Base-by-base conservation (phyloP, 2,888 invertebrate species). In the Drepana falcataria region DNA sequence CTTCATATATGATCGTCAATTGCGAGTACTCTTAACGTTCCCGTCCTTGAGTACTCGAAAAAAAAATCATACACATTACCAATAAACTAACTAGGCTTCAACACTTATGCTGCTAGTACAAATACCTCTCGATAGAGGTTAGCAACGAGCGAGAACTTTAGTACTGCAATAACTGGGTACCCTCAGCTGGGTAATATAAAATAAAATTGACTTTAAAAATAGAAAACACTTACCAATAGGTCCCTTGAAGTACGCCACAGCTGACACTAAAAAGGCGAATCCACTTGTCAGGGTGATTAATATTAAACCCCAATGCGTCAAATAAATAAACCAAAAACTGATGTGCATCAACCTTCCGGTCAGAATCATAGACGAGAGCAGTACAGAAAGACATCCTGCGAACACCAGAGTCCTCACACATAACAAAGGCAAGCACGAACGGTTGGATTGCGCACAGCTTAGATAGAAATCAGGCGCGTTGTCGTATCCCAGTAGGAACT, bases 221-320 rank as follows among this genome's bases (percentile, higher is more conserved):
- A 21, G 21, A 21, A 21, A 21, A 21, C 59, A 86, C 90, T 88
- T 74, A 91, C 90, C 83, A 64, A 87, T 74, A 47, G 89, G 87
- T 73, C 88, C 87, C 57, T 78, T 77, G 53, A 85, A 61, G 63
- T 81, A 86, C 44, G 44, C 44, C 44, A 44, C 9, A 9, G 73
- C 76, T 1, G 91, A 90, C n/a, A 88, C 77, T 4, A 60, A 74
- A n/a, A 75, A 68, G 2, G 82, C 76, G 48, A 87, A 87, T 56
- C 77, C 87, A 6, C 87, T 85, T 0, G 83, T 68, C 2, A 85
- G 55, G 3, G 81, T 59, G 59, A 83, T 83, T 41, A 80, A 61
- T 1, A 73, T 69, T 49, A 92, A 77, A 4, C 92, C 92, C 92
- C 92, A 92, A 69, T 92, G 91, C 9, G 93, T 93, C 48, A 92